A percentile compares a stretch with the other conserved stretches of the same genome.
These are phyloP conservation scores for Minunthozetes semirufus DNA, from an alignment of 2,888 invertebrate genomes.

Conservation along the genomic window DNA sequence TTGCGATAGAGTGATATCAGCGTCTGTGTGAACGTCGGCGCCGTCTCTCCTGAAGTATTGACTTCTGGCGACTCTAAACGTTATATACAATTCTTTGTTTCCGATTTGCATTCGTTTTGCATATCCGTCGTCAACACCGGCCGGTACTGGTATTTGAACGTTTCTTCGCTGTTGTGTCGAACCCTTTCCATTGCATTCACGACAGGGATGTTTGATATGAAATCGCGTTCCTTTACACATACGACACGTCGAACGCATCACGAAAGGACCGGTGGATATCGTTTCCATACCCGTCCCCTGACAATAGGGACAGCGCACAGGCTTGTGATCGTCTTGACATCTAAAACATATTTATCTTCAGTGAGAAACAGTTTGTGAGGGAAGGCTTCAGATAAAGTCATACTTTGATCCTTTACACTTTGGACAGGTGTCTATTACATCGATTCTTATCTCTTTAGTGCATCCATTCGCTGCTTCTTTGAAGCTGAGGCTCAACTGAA, in stretches of 20 bases:
- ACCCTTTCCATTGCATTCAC: constrained; percentile 89
- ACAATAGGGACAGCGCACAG: constrained; percentile 80
- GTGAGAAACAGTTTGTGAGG: not conserved
- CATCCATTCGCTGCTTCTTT: constrained; percentile 89
- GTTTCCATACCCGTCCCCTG: constrained; percentile 86
- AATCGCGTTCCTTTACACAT: constrained; percentile 79
- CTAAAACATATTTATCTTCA: constrained; percentile 51
- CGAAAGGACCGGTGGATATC: constrained; percentile 69
- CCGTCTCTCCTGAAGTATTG: constrained; percentile 86
- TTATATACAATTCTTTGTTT: constrained; percentile 79
- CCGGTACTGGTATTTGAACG: constrained; percentile 88
- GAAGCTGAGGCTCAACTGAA: constrained; percentile 81
- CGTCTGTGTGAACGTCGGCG: constrained; percentile 91
- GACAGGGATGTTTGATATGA: constrained; percentile 81
- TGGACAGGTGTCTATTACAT: constrained; percentile 84
- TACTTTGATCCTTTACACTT: constrained; percentile 68
- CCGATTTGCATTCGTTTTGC: constrained; percentile 90
- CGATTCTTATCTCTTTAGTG: constrained; percentile 84
- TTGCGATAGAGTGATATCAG: constrained; percentile 78
- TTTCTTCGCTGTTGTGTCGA: constrained; percentile 77
- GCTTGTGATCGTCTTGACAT: constrained; percentile 84
- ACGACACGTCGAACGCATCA: constrained; percentile 92
- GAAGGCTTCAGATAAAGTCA: not conserved
- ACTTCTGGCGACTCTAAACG: constrained; percentile 76
- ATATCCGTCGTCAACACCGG: constrained; percentile 89